Evolutionary conservation across 92 coral and sea anemone genomes (phyloP).

Genomic region (Zoanthus solanderi): DNA sequence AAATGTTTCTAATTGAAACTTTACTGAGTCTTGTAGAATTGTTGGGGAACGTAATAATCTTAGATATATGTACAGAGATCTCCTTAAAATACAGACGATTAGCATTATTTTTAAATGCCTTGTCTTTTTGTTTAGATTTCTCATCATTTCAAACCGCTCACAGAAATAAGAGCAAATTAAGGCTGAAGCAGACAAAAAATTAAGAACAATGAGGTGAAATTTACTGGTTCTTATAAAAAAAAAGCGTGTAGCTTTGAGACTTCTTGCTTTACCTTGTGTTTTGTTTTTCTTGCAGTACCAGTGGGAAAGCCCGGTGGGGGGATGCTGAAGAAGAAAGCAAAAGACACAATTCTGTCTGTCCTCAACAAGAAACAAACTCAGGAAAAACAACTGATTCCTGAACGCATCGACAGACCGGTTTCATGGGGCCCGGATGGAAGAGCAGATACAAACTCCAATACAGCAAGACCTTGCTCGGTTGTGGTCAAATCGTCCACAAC

Average conservation of each 20-base stretch:
- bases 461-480: slow-evolving; percentile 36
- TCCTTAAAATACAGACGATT: no score
- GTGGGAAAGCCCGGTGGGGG: slow-evolving; percentile 30
- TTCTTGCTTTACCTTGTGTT: not conserved
- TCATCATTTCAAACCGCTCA: no score
- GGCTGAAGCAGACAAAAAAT: no score
- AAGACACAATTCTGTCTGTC: slow-evolving; percentile 80
- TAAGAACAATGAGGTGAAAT: no score
- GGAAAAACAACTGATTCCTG: slow-evolving; percentile 65
- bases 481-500: slow-evolving; percentile 41
- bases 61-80: no score
- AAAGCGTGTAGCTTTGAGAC: not conserved
- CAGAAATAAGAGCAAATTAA: no score
- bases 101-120: no score
- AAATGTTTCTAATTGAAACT: no score
- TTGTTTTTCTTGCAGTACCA: not conserved
- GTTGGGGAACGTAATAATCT: no score
- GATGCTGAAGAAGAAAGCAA: slow-evolving; percentile 79
- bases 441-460: slow-evolving; percentile 43
- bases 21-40: no score
- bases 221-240: no score
- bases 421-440: slow-evolving; percentile 27
- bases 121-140: no score
- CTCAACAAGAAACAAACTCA: slow-evolving; percentile 81
- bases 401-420: slow-evolving; percentile 45